A percentile compares a stretch with the other conserved stretches of the same genome.
These are phyloP conservation scores for Tetragonula clypearis DNA, from an alignment of 1,140 invertebrate genomes.

Conservation along the genomic window DNA sequence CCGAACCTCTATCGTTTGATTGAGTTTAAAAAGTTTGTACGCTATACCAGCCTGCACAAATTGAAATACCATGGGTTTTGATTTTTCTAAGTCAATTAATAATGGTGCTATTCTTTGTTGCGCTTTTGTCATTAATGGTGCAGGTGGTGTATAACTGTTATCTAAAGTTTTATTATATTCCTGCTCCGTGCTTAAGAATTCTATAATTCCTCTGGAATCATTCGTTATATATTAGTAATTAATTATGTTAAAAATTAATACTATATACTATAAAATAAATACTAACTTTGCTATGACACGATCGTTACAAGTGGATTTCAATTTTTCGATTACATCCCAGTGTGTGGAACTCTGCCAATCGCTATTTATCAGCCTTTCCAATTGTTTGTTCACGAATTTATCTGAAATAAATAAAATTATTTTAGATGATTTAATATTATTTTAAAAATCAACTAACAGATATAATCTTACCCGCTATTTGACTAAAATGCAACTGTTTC, in stretches of 20 bases:
- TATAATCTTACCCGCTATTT: slow-evolving; percentile 35
- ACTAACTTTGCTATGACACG: slow-evolving; percentile 63
- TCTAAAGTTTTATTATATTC: slow-evolving; percentile 49
- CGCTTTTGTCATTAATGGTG: slow-evolving; percentile 74
- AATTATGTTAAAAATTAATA: background rate
- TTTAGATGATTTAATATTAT: background rate
- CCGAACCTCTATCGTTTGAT: slow-evolving; percentile 47
- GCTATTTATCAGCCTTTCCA: slow-evolving; percentile 57
- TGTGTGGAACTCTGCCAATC: slow-evolving; percentile 67
- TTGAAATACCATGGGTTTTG: slow-evolving; percentile 59
- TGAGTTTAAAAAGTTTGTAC: slow-evolving; percentile 70
- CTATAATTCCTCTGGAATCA: slow-evolving; percentile 57
- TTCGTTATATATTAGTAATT: slow-evolving; percentile 2
- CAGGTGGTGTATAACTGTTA: slow-evolving; percentile 74
- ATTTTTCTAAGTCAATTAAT: slow-evolving; percentile 64
- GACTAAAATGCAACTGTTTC: background rate
- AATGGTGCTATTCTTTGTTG: slow-evolving; percentile 73
- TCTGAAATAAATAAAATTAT: slow-evolving; percentile 64
- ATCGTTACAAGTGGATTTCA: slow-evolving; percentile 17
- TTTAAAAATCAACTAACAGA: background rate
- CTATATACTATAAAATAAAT: background rate
- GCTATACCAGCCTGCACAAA: slow-evolving; percentile 69
- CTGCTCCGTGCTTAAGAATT: slow-evolving; percentile 50
- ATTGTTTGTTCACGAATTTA: slow-evolving; percentile 61
- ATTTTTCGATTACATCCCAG: slow-evolving; percentile 63